Conservation (phyloP, 2,888 invertebrate species). For the Drosophila percnosoma region DNA sequence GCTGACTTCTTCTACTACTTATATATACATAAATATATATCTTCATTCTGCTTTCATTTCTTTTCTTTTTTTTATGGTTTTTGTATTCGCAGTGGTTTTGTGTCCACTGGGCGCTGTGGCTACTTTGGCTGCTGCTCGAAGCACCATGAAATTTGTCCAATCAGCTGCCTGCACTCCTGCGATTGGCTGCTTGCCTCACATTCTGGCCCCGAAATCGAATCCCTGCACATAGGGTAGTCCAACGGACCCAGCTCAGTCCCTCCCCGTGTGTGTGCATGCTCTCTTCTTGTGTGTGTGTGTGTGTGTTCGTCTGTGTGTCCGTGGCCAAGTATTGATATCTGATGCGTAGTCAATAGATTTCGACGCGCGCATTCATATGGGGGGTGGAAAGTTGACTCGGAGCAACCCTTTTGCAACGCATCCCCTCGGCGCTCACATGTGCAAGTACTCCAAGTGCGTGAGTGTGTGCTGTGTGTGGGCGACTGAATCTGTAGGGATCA, state of each 20-base stretch:
- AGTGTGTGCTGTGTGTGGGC: not conserved
- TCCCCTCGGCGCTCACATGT: slow-evolving; percentile 14
- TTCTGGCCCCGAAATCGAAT: slow-evolving; percentile 82
- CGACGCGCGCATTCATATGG: slow-evolving; percentile 70
- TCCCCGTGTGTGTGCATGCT: slow-evolving; percentile 18
- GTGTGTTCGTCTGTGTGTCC: slow-evolving; percentile 18
- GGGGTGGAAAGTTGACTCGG: slow-evolving; percentile 54
- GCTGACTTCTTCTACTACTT: slow-evolving; percentile 22
- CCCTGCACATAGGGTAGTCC: slow-evolving; percentile 51
- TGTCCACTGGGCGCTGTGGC: slow-evolving; percentile 25
- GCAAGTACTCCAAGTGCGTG: slow-evolving; percentile 5
- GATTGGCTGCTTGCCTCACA: slow-evolving; percentile 71
- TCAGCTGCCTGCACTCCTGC: slow-evolving; percentile 76
- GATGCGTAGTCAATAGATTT: slow-evolving; percentile 82
- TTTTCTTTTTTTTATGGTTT: not conserved
- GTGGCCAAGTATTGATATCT: slow-evolving; percentile 78
- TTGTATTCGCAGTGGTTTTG: slow-evolving; percentile 7
- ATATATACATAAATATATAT: slow-evolving; percentile 4
- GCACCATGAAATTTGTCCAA: slow-evolving; percentile 73
- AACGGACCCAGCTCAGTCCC: slow-evolving; percentile 26
- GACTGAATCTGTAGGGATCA: not conserved
- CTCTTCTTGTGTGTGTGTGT: slow-evolving; percentile 5
- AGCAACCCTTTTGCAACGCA: slow-evolving; percentile 63
- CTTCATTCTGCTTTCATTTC: slow-evolving; percentile 5
- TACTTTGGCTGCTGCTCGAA: slow-evolving; percentile 42